These are phyloP conservation scores for Cnemophilus loriae DNA, from an alignment of 2,113 vertebrate genomes.

Conservation along the genomic window DNA sequence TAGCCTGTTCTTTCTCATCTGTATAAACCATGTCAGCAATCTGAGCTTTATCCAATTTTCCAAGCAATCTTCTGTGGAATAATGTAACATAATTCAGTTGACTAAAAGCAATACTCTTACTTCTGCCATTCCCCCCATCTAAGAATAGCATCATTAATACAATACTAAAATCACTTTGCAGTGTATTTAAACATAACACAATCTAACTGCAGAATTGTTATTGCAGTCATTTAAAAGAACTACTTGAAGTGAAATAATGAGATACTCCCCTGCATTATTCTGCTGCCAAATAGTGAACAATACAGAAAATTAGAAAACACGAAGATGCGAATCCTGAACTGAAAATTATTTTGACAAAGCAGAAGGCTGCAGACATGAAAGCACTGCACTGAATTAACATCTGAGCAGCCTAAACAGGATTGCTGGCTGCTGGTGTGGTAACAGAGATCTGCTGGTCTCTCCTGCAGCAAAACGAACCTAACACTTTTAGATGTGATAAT, in stretches of 20 bases:
- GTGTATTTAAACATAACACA: neutral
- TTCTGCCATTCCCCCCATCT: neutral
- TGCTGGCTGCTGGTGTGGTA: neutral
- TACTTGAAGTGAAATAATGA: neutral
- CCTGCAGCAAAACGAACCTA: neutral
- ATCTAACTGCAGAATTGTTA: neutral
- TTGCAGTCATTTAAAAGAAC: neutral
- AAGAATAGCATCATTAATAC: neutral
- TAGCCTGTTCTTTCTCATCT: neutral
- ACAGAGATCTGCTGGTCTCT: neutral
- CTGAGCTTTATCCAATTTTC: neutral
- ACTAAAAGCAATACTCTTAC: neutral
- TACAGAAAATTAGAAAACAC: neutral
- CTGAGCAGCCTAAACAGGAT: neutral
- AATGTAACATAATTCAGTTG: neutral
- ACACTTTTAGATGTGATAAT: neutral
- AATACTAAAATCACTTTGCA: neutral
- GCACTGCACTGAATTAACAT: neutral
- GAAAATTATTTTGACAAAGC: neutral
- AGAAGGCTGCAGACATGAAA: neutral
- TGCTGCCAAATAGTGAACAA: neutral
- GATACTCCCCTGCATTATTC: neutral
- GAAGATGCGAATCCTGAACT: neutral
- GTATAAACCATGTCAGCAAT: neutral
- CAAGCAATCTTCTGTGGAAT: neutral